phyloP scores from a whole-genome alignment of 2,113 vertebrate genomes.

The Gadus chalcogrammus region DNA sequence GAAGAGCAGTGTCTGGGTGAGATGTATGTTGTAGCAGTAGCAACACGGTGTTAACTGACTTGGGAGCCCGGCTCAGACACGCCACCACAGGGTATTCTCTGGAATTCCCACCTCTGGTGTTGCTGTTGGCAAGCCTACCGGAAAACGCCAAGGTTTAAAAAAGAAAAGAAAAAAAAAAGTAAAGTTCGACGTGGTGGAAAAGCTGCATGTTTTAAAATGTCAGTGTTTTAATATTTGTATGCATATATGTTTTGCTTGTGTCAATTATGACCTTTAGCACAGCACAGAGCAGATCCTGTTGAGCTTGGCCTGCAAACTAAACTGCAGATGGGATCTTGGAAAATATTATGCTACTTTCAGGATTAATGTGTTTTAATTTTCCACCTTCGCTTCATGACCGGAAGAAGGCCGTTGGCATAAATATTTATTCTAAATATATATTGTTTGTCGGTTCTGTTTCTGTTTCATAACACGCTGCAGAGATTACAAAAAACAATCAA shows the following conservation, averaged over 20 bases:
- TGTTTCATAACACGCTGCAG: constrained; percentile 31
- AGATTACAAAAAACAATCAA: constrained; percentile 26
- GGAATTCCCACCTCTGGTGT: constrained; percentile 42
- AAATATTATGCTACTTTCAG: no score
- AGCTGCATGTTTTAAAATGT: neutral
- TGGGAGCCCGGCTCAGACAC: constrained; percentile 44
- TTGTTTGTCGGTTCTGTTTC: constrained; percentile 44
- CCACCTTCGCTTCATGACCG: no score
- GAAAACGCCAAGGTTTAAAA: constrained; percentile 22
- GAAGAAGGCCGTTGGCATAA: no score
- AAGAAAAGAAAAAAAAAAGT: no score
- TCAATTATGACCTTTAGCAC: no score
- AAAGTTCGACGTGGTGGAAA: constrained; percentile 17
- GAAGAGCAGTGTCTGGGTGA: constrained; percentile 47
- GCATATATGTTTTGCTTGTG: no score
- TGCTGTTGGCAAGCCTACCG: constrained; percentile 37
- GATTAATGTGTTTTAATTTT: no score
- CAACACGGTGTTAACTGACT: constrained; percentile 47
- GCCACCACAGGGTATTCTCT: constrained; percentile 5
- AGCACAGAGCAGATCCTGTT: no score
- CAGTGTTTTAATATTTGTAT: no score
- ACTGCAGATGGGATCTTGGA: no score
- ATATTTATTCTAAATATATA: constrained; percentile 20
- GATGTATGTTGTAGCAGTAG: constrained; percentile 59
- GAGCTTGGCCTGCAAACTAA: no score